Evolutionary conservation across 2,888 invertebrate species (phyloP).

Genomic region (Invenusta paracnida): DNA sequence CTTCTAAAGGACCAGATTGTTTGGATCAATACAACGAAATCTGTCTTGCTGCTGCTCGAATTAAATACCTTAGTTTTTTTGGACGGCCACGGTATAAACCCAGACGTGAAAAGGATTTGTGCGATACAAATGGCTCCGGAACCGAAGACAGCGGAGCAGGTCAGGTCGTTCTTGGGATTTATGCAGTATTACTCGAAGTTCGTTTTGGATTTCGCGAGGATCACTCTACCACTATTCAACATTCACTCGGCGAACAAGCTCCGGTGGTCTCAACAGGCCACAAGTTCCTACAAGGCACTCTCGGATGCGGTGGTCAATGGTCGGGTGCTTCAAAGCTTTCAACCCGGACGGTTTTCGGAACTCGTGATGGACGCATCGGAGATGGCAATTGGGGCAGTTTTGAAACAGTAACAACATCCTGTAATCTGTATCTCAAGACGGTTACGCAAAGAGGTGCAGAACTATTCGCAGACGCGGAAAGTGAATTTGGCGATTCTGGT

Average conservation of each 20-base stretch:
- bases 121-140: background rate
- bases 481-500: slow-evolving; percentile 10
- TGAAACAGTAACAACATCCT: background rate
- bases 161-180: slow-evolving; percentile 3
- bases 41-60: too few relatives aligned
- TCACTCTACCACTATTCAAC: background rate
- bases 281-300: background rate
- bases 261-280: background rate
- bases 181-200: slow-evolving; percentile 19
- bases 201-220: background rate
- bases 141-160: background rate
- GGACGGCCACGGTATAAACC: background rate
- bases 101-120: background rate
- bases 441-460: background rate
- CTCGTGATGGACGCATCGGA: background rate
- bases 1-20: background rate
- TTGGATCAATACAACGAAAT: background rate
- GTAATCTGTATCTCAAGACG: background rate
- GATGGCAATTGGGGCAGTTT: background rate
- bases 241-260: background rate
- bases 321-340: background rate
- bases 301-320: background rate
- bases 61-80: too few relatives aligned
- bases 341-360: background rate
- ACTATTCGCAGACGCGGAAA: slow-evolving; percentile 19